Conservation (phyloP, 2,113 vertebrate genomes). For the Globicephala melas region DNA sequence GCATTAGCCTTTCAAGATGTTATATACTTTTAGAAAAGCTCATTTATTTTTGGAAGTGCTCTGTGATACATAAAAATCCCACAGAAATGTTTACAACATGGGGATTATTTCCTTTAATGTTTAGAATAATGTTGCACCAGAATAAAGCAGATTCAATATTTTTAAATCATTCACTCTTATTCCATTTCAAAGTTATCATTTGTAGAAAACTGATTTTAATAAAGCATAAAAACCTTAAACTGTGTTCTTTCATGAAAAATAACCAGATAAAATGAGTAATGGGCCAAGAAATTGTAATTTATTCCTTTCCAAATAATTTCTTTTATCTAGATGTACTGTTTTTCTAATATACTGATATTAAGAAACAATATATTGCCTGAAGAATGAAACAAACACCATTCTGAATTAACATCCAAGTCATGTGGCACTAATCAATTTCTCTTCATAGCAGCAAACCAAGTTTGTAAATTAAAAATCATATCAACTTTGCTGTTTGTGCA, state of each 20-base stretch:
- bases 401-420: not conserved
- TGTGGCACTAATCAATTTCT: not conserved
- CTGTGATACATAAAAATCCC: not conserved
- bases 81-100: not conserved
- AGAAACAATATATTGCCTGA: not conserved
- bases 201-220: not conserved
- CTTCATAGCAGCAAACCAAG: not conserved
- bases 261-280: not conserved
- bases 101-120: not conserved
- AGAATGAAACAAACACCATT: not conserved
- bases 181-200: not conserved
- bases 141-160: not conserved
- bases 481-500: not conserved
- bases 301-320: not conserved
- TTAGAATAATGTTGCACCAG: not conserved
- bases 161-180: not conserved
- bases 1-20: not conserved
- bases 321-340: not conserved
- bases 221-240: not conserved
- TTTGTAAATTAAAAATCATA: not conserved
- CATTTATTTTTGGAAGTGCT: not conserved
- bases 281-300: not conserved
- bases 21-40: not conserved
- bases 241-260: not conserved
- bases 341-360: not conserved